A percentile compares a stretch with the other conserved stretches of the same genome.
These are phyloP conservation scores for Druceiella hillmani DNA, from an alignment of 2,888 invertebrate species.

Conservation along the genomic window DNA sequence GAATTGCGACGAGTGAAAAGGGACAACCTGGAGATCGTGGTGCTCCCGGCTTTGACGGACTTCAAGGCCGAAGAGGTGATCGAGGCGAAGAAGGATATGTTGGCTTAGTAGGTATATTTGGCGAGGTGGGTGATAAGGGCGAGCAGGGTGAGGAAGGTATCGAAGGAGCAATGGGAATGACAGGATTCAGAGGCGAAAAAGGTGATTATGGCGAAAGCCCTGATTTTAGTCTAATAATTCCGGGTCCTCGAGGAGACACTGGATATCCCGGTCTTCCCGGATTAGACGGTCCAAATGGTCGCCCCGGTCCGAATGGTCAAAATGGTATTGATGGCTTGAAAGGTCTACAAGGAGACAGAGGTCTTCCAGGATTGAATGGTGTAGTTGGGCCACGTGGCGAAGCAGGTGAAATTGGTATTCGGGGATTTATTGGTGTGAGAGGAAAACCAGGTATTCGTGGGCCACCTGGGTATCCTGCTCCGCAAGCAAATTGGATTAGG, in stretches of 20 bases:
- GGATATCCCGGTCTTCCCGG: constrained; percentile 41
- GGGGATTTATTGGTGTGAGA: constrained; percentile 36
- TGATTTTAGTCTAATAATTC: constrained; percentile 29
- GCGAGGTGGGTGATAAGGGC: constrained; percentile 49
- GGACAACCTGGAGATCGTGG: constrained; percentile 48
- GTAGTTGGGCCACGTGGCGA: constrained; percentile 41
- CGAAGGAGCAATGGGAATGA: constrained; percentile 44
- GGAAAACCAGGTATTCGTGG: constrained; percentile 52
- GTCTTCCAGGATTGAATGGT: constrained; percentile 36
- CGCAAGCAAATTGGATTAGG: constrained; percentile 64
- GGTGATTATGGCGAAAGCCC: constrained; percentile 48
- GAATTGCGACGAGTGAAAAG: constrained; percentile 47
- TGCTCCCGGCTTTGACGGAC: constrained; percentile 35
- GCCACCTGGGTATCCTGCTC: constrained; percentile 57
- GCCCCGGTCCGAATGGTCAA: constrained; percentile 51
- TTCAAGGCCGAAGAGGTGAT: constrained; percentile 40
- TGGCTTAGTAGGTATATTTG: constrained; percentile 51
- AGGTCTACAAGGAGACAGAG: constrained; percentile 47
- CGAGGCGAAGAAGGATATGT: constrained; percentile 43
- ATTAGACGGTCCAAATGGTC: constrained; percentile 45
- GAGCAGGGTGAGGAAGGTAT: constrained; percentile 47
- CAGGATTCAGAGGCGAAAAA: constrained; percentile 41
- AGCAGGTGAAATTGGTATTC: constrained; percentile 36
- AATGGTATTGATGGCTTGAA: constrained; percentile 41
- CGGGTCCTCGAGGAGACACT: constrained; percentile 35